phyloP scores from a whole-genome alignment of 2,888 invertebrate species.

The Acleris sparsana region DNA sequence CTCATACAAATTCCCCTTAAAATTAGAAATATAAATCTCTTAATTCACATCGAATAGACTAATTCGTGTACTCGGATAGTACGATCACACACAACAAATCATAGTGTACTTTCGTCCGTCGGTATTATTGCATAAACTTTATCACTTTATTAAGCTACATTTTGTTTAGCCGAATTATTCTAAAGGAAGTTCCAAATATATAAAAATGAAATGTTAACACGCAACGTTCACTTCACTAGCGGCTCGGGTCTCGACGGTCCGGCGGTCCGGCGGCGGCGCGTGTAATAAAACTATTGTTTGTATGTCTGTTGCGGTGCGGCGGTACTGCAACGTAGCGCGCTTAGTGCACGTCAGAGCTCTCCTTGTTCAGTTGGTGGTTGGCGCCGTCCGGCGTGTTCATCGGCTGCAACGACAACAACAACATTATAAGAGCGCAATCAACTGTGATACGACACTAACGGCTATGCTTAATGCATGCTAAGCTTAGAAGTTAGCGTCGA shows the following conservation, averaged over 20 bases:
- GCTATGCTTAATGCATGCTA: no score
- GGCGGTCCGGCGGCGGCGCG: conserved; percentile 9
- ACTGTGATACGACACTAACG: neutral
- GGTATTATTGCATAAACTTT: conserved; percentile 36
- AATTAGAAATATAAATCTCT: conserved; percentile 38
- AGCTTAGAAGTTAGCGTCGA: no score
- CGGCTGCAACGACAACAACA: conserved; percentile 81
- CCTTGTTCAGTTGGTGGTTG: conserved; percentile 90
- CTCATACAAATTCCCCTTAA: conserved; percentile 37
- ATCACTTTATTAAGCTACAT: conserved; percentile 37
- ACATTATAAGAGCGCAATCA: neutral
- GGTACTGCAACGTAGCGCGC: conserved; percentile 70
- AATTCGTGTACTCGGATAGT: conserved; percentile 37
- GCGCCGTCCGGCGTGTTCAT: conserved; percentile 92
- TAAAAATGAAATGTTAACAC: conserved; percentile 37
- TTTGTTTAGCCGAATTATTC: conserved; percentile 36
- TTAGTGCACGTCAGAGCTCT: conserved; percentile 93
- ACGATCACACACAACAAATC: conserved; percentile 45
- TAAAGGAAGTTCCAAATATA: conserved; percentile 38
- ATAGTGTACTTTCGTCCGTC: conserved; percentile 36
- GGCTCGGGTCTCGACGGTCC: conserved; percentile 18
- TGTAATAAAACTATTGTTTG: conserved; percentile 76
- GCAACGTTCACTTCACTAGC: conserved; percentile 36
- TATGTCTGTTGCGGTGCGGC: conserved; percentile 53
- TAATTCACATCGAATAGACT: conserved; percentile 38